phyloP scores from a whole-genome alignment of 2,113 vertebrate species.

The Pteropus alecto region DNA sequence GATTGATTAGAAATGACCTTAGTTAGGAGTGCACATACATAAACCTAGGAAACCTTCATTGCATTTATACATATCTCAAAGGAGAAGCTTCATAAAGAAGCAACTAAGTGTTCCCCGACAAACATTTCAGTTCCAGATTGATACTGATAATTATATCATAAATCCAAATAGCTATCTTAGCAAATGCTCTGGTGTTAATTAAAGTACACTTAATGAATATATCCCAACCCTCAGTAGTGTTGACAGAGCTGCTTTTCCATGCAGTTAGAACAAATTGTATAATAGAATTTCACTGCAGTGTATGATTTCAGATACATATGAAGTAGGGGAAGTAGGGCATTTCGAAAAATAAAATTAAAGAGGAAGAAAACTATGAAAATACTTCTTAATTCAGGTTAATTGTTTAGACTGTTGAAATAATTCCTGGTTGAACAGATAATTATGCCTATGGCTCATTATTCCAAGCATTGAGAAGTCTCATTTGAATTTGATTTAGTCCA shows the following conservation, averaged over 20 bases:
- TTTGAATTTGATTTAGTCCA: not conserved
- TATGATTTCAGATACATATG: not conserved
- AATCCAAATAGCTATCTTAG: constrained; percentile 48
- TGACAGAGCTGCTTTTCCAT: not conserved
- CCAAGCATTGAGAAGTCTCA: not conserved
- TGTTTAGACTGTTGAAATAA: not conserved
- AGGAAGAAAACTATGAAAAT: not conserved
- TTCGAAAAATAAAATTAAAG: not conserved
- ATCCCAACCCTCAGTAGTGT: not conserved
- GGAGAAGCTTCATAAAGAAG: not conserved
- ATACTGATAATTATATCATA: constrained; percentile 47
- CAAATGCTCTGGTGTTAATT: constrained; percentile 49
- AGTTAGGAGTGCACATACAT: not conserved
- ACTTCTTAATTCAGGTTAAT: not conserved
- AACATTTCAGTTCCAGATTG: constrained; percentile 19
- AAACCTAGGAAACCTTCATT: not conserved
- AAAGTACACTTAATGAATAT: not conserved
- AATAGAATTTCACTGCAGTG: not conserved
- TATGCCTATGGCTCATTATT: not conserved
- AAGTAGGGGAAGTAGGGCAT: not conserved
- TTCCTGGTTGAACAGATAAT: not conserved
- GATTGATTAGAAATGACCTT: not conserved
- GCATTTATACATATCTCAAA: not conserved
- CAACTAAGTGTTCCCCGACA: not conserved
- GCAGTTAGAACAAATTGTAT: not conserved